phyloP scores from a whole-genome alignment of 2,888 invertebrate species.

The Mimas tiliae region DNA sequence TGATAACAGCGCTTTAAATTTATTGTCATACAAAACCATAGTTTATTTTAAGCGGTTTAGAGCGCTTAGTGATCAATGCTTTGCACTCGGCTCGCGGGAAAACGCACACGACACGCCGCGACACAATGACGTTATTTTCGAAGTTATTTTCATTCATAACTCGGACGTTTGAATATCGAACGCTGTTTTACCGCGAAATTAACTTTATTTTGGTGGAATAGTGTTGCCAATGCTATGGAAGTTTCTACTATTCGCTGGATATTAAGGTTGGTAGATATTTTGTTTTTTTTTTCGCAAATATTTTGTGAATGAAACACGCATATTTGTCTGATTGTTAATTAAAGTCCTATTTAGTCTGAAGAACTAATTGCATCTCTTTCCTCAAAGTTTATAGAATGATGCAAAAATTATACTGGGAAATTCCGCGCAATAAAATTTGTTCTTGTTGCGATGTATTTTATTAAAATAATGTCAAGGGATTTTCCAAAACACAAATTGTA shows the following conservation, averaged over 20 bases:
- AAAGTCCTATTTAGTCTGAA: too few species aligned
- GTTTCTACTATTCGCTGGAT: background rate
- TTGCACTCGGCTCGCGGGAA: conserved; percentile 28
- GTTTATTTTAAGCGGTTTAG: conserved; percentile 29
- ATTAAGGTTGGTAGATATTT: too few species aligned
- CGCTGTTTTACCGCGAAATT: conserved; percentile 25
- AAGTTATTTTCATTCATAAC: conserved; percentile 4
- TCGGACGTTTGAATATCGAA: conserved; percentile 13
- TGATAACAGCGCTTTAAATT: background rate
- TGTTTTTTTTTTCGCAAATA: too few species aligned
- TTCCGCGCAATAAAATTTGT: too few species aligned
- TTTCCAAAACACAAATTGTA: too few species aligned
- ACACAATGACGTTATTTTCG: background rate
- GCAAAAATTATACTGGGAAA: too few species aligned
- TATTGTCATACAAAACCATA: background rate
- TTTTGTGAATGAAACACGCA: too few species aligned
- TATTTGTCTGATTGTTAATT: too few species aligned
- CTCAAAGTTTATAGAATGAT: too few species aligned
- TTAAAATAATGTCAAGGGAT: too few species aligned
- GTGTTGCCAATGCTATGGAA: conserved; percentile 2
- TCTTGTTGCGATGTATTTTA: too few species aligned
- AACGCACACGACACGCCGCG: conserved; percentile 9
- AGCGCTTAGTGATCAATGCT: conserved; percentile 13
- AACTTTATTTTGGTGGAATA: conserved; percentile 23
- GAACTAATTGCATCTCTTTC: too few species aligned